A percentile compares a stretch with the other conserved stretches of the same genome.
Conservation (phyloP, 2,888 invertebrate species). For the Acrocyrtus sp. region DNA sequence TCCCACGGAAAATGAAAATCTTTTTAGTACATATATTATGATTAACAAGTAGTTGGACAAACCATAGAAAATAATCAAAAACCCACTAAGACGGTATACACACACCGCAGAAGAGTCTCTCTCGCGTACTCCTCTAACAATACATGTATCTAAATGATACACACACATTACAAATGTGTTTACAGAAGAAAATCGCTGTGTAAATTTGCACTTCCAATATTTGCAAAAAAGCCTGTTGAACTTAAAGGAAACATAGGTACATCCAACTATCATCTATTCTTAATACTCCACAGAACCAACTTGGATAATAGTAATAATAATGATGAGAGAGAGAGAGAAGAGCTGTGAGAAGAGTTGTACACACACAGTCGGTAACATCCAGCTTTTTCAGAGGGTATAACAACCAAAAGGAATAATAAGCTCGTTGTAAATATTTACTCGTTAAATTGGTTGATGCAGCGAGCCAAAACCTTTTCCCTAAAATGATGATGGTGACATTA, state of each 20-base stretch:
- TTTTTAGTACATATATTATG: slow-evolving; percentile 14
- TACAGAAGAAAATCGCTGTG: slow-evolving; percentile 58
- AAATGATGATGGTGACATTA: slow-evolving; percentile 53
- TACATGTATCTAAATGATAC: slow-evolving; percentile 43
- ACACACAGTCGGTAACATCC: neutral
- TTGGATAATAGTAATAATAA: slow-evolving; percentile 42
- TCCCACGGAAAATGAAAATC: slow-evolving; percentile 10
- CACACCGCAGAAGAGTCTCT: slow-evolving; percentile 27
- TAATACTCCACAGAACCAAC: slow-evolving; percentile 38
- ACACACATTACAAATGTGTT: slow-evolving; percentile 52
- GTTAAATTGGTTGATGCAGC: slow-evolving; percentile 55
- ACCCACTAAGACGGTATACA: slow-evolving; percentile 32
- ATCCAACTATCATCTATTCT: slow-evolving; percentile 33
- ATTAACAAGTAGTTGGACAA: slow-evolving; percentile 43
- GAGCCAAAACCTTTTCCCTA: slow-evolving; percentile 44
- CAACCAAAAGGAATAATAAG: slow-evolving; percentile 49
- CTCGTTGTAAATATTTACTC: slow-evolving; percentile 54
- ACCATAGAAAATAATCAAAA: slow-evolving; percentile 38
- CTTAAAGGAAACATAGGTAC: slow-evolving; percentile 52
- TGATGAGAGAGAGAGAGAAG: slow-evolving; percentile 23
- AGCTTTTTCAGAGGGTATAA: slow-evolving; percentile 27
- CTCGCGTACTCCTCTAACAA: slow-evolving; percentile 5
- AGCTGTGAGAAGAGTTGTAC: neutral
- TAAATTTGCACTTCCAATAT: slow-evolving; percentile 60
- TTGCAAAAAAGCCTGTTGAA: slow-evolving; percentile 60